phyloP scores from a whole-genome alignment of 2,113 vertebrate species.

The Pluvianellus socialis region DNA sequence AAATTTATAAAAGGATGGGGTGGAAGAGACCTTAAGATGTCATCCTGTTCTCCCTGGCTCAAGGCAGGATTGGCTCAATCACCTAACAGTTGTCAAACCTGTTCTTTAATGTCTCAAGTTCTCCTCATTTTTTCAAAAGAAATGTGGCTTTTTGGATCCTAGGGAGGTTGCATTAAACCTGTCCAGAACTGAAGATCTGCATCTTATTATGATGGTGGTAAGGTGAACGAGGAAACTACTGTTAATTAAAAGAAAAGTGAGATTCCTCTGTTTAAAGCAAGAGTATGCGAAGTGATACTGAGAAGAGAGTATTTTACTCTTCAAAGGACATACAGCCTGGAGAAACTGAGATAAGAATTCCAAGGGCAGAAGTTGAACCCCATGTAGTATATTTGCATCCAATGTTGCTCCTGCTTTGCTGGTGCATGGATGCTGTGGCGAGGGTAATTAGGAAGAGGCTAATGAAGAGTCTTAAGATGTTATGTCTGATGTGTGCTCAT shows the following conservation, averaged over 20 bases:
- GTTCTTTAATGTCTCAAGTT: not conserved
- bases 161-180: not conserved
- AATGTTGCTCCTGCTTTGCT: not conserved
- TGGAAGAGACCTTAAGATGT: not conserved
- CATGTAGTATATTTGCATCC: not conserved
- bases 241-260: slow-evolving; percentile 6
- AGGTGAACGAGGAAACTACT: not conserved
- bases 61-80: not conserved
- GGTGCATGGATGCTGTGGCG: not conserved
- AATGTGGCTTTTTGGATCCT: not conserved
- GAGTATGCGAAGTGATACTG: not conserved
- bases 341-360: slow-evolving; percentile 5
- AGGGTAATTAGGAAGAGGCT: slow-evolving; percentile 2
- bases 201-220: not conserved
- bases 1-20: not conserved
- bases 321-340: slow-evolving; percentile 14
- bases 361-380: not conserved
- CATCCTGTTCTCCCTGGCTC: not conserved
- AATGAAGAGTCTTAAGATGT: not conserved
- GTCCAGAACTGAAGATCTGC: not conserved
- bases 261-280: not conserved
- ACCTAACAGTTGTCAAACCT: not conserved
- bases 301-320: not conserved
- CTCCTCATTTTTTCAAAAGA: not conserved
- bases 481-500: not conserved